These are phyloP conservation scores for Muscicapa adusta DNA, from an alignment of 2,113 vertebrate species.

Conservation along the genomic window DNA sequence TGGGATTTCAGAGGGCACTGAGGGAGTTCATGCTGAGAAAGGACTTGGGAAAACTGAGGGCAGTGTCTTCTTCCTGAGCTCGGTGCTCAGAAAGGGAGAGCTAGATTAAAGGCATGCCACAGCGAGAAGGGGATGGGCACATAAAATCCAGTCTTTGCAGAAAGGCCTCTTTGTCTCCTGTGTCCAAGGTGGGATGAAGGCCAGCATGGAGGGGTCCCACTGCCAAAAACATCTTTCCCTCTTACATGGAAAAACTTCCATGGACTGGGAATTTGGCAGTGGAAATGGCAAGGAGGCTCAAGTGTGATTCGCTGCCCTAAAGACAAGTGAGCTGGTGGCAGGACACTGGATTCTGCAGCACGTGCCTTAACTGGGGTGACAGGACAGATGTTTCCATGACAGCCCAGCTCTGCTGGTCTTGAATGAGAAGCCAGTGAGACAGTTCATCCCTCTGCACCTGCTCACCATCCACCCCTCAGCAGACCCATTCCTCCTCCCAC, in stretches of 20 bases:
- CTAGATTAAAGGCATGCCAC: not conserved
- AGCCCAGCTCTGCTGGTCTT: not conserved
- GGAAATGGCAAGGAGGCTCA: fast-evolving
- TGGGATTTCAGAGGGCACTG: not conserved
- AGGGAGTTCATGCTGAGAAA: not conserved
- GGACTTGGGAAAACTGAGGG: not conserved
- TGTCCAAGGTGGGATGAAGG: not conserved
- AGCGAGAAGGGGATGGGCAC: not conserved
- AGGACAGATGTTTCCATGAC: fast-evolving
- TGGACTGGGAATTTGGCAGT: not conserved
- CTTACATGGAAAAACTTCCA: not conserved
- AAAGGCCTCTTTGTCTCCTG: slow-evolving; percentile 17
- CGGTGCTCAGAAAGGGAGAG: not conserved
- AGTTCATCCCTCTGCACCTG: not conserved
- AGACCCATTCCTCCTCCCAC: not conserved
- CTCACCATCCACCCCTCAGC: not conserved
- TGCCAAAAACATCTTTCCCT: not conserved
- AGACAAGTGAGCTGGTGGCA: not conserved
- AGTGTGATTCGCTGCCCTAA: not conserved
- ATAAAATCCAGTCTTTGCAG: not conserved
- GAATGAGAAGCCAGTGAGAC: fast-evolving
- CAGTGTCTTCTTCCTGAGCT: not conserved
- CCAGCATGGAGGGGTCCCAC: fast-evolving
- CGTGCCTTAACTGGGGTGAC: not conserved
- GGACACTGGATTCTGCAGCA: not conserved